Evolutionary conservation across 2,797 vertebrate genomes (phyloP), one percentile per base, ranked within the genome.

Genomic region (Perodicticus potto): DNA sequence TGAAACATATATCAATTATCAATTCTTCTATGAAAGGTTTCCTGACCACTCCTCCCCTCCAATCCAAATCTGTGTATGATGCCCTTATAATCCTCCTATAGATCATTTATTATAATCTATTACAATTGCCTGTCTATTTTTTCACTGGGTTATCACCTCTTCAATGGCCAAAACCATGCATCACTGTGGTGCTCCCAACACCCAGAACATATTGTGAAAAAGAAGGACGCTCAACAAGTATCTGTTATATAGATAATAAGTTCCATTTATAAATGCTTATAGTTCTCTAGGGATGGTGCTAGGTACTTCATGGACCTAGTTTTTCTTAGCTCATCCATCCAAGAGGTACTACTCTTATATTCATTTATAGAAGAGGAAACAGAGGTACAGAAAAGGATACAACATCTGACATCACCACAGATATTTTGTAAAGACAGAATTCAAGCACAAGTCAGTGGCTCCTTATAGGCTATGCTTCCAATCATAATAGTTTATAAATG

Each of bases 331-430:
- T 61, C 25, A 20, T 85, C 61, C 7, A 34, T 19, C 63, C 40
- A 74, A 89, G 70, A n/a, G 20, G 34, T n/a, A 86, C 6, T 81
- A 67, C 45, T 90, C 59, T 93, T 93, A 82, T 69, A 72, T n/a
- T 34, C 57, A 40, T 89, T 90, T 81, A 70, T n/a, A 86, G 13
- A 84, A 61, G 91, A 87, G 4, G 11, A 96, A 83, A 93, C 37
- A 59, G 74, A 93, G 43, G 19, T 16, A 67, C 22, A 67, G 43
- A 93, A 92, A 94, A 55, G 45, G 40, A 76, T 72, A 20, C 10
- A 59, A 74, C 53, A 85, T 65, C 20, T 91, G 43, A 93, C 17
- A 89, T 72, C 65, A 93, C 53, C 91, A 82, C 32, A 93, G 70
- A 80, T 89, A 59, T 70, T 80, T 23, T 57, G 5, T 40, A 85